Percentiles rank a stretch among this genome's conserved stretches.
Evolutionary conservation across 2,888 invertebrate species (phyloP).

Genomic region (Carpatolechia fugitivella): DNA sequence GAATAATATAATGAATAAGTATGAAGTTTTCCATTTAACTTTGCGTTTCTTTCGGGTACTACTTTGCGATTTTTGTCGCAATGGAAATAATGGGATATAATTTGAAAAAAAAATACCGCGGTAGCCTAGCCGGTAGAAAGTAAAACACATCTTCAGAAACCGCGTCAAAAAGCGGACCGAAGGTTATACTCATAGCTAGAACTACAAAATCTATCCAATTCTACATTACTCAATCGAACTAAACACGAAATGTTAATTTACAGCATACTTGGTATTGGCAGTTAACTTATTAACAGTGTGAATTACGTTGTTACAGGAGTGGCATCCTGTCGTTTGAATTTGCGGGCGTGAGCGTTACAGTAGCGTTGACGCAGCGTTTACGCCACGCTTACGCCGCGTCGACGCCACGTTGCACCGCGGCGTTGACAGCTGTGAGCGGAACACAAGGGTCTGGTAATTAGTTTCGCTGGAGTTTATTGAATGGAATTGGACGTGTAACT

Average conservation of each 20-base stretch:
- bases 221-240: neutral
- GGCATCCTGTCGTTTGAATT: slow-evolving; percentile 45
- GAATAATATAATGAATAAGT: too few species aligned
- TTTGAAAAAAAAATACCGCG: too few species aligned
- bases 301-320: slow-evolving; percentile 28
- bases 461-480: neutral
- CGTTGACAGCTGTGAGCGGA: neutral
- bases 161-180: too few species aligned
- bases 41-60: too few species aligned
- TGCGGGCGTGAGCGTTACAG: slow-evolving; percentile 30
- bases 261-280: neutral
- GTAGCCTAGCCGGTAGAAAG: too few species aligned
- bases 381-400: neutral
- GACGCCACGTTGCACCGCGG: slow-evolving; percentile 1
- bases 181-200: too few species aligned
- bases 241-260: neutral
- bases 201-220: too few species aligned
- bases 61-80: too few species aligned
- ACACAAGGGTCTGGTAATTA: neutral
- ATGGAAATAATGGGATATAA: too few species aligned
- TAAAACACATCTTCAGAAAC: too few species aligned
- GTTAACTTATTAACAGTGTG: slow-evolving; percentile 13
- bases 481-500: neutral
- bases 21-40: too few species aligned
- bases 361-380: neutral